A percentile compares a stretch with the other conserved stretches of the same genome.
Evolutionary conservation across 2,113 vertebrate species (phyloP).

Genomic region (cattle (Bos taurus)): ARS-UCD2.0 NC_037347.1:62728501-62729000

Average conservation of each 20-base stretch:
- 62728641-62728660: background rate
- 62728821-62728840: background rate
- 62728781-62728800: background rate
- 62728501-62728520: rapidly evolving
- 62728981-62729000: background rate
- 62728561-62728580: background rate
- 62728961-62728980: background rate
- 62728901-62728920: background rate
- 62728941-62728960: background rate
- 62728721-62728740: rapidly evolving
- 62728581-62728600: background rate
- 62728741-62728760: too few relatives aligned
- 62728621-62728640: background rate
- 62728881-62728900: background rate
- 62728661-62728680: background rate
- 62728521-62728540: background rate
- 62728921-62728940: background rate
- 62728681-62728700: background rate
- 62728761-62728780: too few relatives aligned
- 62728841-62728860: background rate
- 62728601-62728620: background rate
- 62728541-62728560: background rate
- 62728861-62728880: background rate
- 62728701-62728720: too few relatives aligned
- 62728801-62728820: background rate